A percentile compares a stretch with the other conserved stretches of the same genome.
phyloP scores from a whole-genome alignment of 2,888 invertebrate genomes.

The Cyclophora punctaria region DNA sequence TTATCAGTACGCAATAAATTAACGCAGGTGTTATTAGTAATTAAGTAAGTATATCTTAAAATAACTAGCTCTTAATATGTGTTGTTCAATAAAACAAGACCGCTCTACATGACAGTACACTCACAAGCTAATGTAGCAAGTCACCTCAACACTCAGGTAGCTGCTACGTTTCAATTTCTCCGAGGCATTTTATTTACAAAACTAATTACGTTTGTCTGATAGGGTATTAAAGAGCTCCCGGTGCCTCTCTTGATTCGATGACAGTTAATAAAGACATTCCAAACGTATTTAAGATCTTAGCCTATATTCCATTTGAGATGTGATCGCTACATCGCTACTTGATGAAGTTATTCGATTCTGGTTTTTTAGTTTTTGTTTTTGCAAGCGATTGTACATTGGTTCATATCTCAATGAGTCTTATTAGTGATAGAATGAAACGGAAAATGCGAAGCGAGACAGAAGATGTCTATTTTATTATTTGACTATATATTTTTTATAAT shows the following conservation, averaged over 20 bases:
- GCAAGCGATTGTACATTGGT: constrained; percentile 31
- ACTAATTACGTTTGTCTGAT: constrained; percentile 75
- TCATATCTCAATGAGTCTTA: constrained; percentile 28
- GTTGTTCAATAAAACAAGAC: constrained; percentile 13
- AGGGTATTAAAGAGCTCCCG: constrained; percentile 66
- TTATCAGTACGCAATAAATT: too few species aligned
- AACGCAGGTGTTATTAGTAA: too few species aligned
- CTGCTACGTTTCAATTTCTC: constrained; percentile 71
- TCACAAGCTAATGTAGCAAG: constrained; percentile 59
- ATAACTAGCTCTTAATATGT: too few species aligned
- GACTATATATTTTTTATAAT: constrained; percentile 34
- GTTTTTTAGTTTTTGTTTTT: constrained; percentile 25
- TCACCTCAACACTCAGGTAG: constrained; percentile 65
- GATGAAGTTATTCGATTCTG: constrained; percentile 40
- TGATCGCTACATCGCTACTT: constrained; percentile 44
- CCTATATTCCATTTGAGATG: constrained; percentile 51
- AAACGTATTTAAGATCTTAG: constrained; percentile 55
- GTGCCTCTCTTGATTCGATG: constrained; percentile 60
- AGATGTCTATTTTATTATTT: constrained; percentile 32
- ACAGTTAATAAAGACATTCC: constrained; percentile 74
- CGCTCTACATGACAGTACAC: constrained; percentile 38
- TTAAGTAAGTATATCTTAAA: too few species aligned
- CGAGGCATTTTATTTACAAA: constrained; percentile 74
- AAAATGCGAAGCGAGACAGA: constrained; percentile 35
- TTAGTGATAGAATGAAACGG: constrained; percentile 37